phyloP scores from a whole-genome alignment of 2,113 vertebrate genomes.

The Taurulus bubalis region DNA sequence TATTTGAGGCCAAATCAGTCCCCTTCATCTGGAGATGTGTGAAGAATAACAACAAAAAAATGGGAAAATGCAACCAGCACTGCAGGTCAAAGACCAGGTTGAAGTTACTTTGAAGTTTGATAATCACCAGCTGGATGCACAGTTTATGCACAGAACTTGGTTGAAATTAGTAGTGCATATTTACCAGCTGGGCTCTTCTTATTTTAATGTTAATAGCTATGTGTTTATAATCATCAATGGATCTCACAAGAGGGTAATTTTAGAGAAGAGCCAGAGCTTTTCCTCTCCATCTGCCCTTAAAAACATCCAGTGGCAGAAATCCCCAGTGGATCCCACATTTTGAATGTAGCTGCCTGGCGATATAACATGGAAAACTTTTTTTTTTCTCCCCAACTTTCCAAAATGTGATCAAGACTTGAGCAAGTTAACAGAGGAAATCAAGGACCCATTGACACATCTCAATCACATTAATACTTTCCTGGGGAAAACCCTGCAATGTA shows the following conservation, averaged over 20 bases:
- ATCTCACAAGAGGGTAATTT: slow-evolving; percentile 13
- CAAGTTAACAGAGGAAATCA: not conserved
- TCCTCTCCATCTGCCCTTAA: slow-evolving; percentile 33
- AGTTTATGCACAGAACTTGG: not conserved
- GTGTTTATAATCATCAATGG: slow-evolving; percentile 10
- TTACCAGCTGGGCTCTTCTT: not conserved
- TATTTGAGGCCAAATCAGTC: not conserved
- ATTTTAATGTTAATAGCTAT: not conserved
- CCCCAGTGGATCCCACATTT: not conserved
- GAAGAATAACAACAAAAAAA: not conserved
- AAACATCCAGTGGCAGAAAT: slow-evolving; percentile 29
- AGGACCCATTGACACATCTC: not conserved
- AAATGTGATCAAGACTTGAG: not conserved
- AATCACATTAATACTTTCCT: not conserved
- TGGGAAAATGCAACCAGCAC: not conserved
- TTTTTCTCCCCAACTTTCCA: not conserved
- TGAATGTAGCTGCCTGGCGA: not conserved
- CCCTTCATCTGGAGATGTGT: not conserved
- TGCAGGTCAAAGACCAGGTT: slow-evolving; percentile 8
- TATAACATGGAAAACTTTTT: not conserved
- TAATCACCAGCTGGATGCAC: not conserved
- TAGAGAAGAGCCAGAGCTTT: slow-evolving; percentile 5
- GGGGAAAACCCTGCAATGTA: not conserved
- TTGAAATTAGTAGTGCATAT: slow-evolving; percentile 5
- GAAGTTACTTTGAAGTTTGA: slow-evolving; percentile 9